Conservation (phyloP, 2,888 invertebrate species). For the Brenthis ino region DNA sequence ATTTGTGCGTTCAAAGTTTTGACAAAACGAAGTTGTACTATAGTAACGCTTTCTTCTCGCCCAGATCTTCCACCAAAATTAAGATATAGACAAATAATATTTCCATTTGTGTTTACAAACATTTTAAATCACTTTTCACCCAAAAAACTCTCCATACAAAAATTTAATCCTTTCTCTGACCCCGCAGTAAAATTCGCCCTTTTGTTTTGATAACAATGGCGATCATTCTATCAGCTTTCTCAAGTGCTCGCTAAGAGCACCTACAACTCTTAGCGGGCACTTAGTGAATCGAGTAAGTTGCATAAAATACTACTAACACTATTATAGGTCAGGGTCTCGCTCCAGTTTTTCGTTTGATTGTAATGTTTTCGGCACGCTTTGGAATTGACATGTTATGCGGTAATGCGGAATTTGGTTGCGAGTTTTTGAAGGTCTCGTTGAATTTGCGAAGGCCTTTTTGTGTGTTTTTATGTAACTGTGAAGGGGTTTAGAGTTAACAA, state of each 20-base stretch:
- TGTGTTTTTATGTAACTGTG: constrained; percentile 2
- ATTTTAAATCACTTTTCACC: not conserved
- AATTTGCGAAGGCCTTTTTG: constrained; percentile 5
- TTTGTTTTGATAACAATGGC: constrained; percentile 38
- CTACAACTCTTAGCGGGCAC: constrained; percentile 32
- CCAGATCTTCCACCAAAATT: too few species aligned
- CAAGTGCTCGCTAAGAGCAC: constrained; percentile 28
- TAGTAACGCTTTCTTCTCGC: too few species aligned
- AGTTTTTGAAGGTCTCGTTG: not conserved
- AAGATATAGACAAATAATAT: too few species aligned
- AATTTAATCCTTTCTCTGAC: constrained; percentile 13
- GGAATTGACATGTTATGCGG: constrained; percentile 29
- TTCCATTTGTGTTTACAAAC: not conserved
- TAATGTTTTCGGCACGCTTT: constrained; percentile 27
- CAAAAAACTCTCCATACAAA: not conserved
- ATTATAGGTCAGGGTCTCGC: constrained; percentile 55
- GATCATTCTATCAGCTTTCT: constrained; percentile 33
- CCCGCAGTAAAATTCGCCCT: constrained; percentile 5
- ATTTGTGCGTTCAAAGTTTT: too few species aligned
- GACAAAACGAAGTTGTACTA: too few species aligned
- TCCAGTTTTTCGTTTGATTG: constrained; percentile 51
- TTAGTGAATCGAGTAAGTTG: constrained; percentile 39
- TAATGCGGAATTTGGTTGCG: constrained; percentile 21
- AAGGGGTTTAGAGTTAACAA: not conserved
- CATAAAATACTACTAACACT: constrained; percentile 31